phyloP scores from a whole-genome alignment of 2,888 invertebrate genomes.

The Ferrisia virgata region DNA sequence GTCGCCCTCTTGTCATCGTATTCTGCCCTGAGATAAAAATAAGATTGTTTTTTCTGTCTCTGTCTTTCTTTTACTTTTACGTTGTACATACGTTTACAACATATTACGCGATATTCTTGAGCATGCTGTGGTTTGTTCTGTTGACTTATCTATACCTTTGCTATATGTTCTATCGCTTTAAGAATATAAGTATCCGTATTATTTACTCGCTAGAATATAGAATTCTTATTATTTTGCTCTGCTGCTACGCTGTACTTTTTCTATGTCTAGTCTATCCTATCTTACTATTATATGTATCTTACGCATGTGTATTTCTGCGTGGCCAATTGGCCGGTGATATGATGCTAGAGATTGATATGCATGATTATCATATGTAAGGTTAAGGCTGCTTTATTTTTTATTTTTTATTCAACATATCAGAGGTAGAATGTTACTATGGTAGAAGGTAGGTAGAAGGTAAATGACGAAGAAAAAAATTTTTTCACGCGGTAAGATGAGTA shows the following conservation, averaged over 20 bases:
- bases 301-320: neutral
- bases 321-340: neutral
- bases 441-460: no score
- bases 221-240: neutral
- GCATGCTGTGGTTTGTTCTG: neutral
- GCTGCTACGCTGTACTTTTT: neutral
- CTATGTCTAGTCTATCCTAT: neutral
- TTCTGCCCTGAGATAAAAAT: neutral
- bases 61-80: no score
- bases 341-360: neutral
- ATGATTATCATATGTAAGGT: neutral
- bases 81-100: neutral
- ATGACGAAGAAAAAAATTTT: neutral
- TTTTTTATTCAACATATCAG: no score
- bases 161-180: neutral
- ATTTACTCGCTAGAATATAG: neutral
- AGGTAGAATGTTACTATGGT: neutral
- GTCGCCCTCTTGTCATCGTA: neutral
- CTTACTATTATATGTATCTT: neutral
- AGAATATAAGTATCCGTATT: no score
- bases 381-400: neutral
- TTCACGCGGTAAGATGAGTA: neutral
- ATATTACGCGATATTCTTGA: neutral
- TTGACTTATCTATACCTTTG: neutral
- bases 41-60: neutral